A percentile compares a stretch with the other conserved stretches of the same genome.
These are phyloP conservation scores for Turdus rufiventris DNA, from an alignment of 2,113 vertebrate species.

Conservation along the genomic window DNA sequence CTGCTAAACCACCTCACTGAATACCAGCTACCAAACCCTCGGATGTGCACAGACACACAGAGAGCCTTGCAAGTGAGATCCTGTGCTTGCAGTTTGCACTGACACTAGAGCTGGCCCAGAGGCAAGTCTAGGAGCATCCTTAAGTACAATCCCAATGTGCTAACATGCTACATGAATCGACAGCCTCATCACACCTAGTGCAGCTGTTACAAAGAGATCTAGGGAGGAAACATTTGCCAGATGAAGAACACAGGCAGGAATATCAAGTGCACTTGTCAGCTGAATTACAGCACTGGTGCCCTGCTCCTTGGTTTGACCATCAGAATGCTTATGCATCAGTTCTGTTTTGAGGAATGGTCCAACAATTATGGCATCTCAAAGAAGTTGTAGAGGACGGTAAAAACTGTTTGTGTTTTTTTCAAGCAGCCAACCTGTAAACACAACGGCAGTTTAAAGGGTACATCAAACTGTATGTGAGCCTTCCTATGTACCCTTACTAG, in stretches of 20 bases:
- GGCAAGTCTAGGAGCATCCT: background rate
- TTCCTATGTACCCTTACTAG: background rate
- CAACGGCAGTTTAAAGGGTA: background rate
- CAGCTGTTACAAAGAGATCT: background rate
- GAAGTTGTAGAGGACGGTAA: background rate
- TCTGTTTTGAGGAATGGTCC: background rate
- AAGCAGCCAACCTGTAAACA: background rate
- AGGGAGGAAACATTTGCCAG: background rate
- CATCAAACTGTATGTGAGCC: background rate
- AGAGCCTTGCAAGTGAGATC: background rate
- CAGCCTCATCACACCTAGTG: background rate
- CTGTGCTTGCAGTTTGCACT: background rate
- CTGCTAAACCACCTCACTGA: background rate
- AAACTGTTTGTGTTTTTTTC: background rate
- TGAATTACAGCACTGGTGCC: background rate
- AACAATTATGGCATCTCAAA: background rate
- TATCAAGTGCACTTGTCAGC: background rate
- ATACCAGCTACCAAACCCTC: background rate
- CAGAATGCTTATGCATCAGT: background rate
- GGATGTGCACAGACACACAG: background rate
- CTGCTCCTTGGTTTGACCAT: background rate
- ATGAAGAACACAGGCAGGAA: background rate
- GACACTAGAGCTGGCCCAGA: background rate
- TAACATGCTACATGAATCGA: background rate
- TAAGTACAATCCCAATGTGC: background rate